Conservation (phyloP, 2,113 vertebrate species). For the Eulemur rufifrons region DNA sequence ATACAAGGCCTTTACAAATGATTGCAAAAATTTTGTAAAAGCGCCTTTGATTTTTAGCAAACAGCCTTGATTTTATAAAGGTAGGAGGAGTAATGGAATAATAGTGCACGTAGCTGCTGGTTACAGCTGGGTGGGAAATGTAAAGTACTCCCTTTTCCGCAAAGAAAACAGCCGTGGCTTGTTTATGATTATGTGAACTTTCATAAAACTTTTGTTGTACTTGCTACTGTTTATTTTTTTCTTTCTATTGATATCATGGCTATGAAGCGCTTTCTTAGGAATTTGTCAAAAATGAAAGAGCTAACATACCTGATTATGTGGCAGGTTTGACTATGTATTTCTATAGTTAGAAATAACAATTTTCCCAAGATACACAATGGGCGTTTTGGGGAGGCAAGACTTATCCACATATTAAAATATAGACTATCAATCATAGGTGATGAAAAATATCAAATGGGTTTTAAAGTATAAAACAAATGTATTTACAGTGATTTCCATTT, state of each 20-base stretch:
- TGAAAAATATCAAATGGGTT: slow-evolving; percentile 9
- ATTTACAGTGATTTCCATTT: slow-evolving; percentile 30
- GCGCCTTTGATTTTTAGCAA: slow-evolving; percentile 74
- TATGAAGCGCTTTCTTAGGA: slow-evolving; percentile 69
- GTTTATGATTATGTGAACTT: slow-evolving; percentile 35
- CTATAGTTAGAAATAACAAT: slow-evolving; percentile 66
- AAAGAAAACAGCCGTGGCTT: slow-evolving; percentile 6
- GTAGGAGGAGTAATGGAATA: slow-evolving; percentile 63
- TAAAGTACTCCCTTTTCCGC: neutral
- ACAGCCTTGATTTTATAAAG: slow-evolving; percentile 73
- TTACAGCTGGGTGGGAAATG: slow-evolving; percentile 1
- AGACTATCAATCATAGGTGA: neutral
- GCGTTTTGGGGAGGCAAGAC: neutral
- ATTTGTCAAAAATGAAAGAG: slow-evolving; percentile 72
- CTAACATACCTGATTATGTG: slow-evolving; percentile 72
- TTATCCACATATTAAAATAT: neutral
- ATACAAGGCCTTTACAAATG: slow-evolving; percentile 68
- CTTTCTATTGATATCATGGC: slow-evolving; percentile 22
- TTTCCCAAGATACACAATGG: slow-evolving; percentile 56
- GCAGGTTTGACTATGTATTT: slow-evolving; percentile 76
- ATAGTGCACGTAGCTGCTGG: neutral
- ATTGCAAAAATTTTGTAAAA: slow-evolving; percentile 71
- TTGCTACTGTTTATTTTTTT: slow-evolving; percentile 11
- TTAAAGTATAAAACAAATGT: slow-evolving; percentile 37
- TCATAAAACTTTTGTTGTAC: slow-evolving; percentile 38